Evolutionary conservation across 2,113 vertebrate genomes (phyloP).

Genomic region (Rissa tridactyla): DNA sequence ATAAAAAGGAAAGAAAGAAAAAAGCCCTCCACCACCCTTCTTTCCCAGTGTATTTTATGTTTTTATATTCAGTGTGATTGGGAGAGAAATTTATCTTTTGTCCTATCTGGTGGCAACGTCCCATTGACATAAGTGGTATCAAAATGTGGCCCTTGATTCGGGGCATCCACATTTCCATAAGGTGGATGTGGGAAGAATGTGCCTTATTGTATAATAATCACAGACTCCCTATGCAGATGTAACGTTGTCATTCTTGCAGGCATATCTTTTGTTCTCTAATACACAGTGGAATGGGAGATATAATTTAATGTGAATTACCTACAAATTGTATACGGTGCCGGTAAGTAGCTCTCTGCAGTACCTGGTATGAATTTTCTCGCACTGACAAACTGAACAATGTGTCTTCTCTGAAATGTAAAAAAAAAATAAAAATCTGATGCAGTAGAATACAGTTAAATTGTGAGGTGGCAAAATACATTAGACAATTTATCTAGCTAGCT

Average conservation of each 20-base stretch:
- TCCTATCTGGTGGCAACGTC: neutral
- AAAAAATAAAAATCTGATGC: neutral
- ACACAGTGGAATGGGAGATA: neutral
- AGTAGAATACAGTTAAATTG: constrained; percentile 15
- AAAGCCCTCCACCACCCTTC: neutral
- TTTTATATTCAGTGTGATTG: neutral
- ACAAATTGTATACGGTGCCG: constrained; percentile 3
- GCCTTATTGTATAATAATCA: neutral
- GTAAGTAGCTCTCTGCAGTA: constrained; percentile 34
- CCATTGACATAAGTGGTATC: neutral
- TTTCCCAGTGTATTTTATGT: neutral
- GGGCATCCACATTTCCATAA: neutral
- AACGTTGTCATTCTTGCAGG: neutral
- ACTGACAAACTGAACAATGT: neutral
- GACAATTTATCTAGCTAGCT: neutral
- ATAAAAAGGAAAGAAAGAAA: neutral
- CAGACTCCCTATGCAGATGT: neutral
- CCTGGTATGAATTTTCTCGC: constrained; percentile 16
- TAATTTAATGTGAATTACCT: constrained; percentile 53
- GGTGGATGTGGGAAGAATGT: neutral
- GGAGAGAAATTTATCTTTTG: neutral
- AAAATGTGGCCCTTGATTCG: neutral
- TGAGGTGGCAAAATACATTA: neutral
- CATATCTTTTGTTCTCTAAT: neutral
- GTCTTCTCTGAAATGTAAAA: neutral